These are phyloP conservation scores for Halocynthia roretzi DNA, from an alignment of 23 tunicate species.

Conservation along the genomic window DNA sequence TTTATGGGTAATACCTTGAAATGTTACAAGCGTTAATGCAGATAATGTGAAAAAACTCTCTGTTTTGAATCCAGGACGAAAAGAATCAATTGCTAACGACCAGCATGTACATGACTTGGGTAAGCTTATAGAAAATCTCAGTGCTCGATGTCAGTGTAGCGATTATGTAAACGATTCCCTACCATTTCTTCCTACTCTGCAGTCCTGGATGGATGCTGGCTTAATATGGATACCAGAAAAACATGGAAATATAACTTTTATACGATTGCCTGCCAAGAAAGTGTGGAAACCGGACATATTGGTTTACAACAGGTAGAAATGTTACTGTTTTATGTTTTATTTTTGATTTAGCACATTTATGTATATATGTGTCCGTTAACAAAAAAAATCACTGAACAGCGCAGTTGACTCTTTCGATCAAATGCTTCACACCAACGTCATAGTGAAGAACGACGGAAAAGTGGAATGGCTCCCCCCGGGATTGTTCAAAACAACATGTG, in stretches of 20 bases:
- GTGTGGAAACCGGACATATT: constrained; percentile 88
- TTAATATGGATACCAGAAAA: constrained; percentile 57
- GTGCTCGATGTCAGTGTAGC: background rate
- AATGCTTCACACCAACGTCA: constrained; percentile 56
- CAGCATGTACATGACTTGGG: constrained; percentile 83
- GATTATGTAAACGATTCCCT: background rate
- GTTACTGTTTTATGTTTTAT: background rate
- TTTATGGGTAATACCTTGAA: no score
- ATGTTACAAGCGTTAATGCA: background rate
- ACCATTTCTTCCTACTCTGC: background rate
- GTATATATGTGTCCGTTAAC: background rate
- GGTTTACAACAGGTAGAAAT: constrained; percentile 66
- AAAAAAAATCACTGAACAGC: constrained; percentile 16
- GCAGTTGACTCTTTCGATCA: constrained; percentile 73
- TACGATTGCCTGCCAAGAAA: constrained; percentile 55
- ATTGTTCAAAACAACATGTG: constrained; percentile 73
- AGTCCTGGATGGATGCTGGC: constrained; percentile 65
- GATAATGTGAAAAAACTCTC: background rate
- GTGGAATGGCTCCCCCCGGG: constrained; percentile 94
- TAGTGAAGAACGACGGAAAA: constrained; percentile 37
- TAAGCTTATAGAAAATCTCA: constrained; percentile 8
- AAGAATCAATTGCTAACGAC: constrained; percentile 82
- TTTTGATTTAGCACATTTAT: background rate
- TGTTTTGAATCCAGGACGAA: constrained; percentile 52
- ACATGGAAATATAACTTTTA: constrained; percentile 27